Evolutionary conservation across 2,888 invertebrate species (phyloP).

Genomic region (Parnassius orleans): DNA sequence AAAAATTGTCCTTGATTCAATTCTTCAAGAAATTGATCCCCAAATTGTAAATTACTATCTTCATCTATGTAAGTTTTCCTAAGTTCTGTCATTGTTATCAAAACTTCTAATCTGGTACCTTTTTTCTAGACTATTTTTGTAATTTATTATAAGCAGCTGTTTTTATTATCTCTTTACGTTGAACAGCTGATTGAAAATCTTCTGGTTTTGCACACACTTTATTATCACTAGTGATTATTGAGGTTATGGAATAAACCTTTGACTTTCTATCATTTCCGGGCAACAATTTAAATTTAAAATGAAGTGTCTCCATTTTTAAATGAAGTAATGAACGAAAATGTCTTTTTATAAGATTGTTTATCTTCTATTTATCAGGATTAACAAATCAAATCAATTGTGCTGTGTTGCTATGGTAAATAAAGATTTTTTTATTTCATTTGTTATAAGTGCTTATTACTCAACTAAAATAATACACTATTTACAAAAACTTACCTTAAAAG

Average conservation of each 20-base stretch:
- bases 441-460: neutral
- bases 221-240: constrained; percentile 16
- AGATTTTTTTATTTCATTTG: neutral
- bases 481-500: no score
- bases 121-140: constrained; percentile 30
- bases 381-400: neutral
- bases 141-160: constrained; percentile 17
- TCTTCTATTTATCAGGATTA: neutral
- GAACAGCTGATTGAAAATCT: constrained; percentile 23
- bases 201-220: constrained; percentile 24
- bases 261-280: constrained; percentile 26
- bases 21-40: neutral
- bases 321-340: neutral
- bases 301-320: neutral
- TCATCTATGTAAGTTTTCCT: neutral
- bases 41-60: neutral
- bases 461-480: no score
- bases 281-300: neutral
- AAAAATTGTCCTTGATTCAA: neutral
- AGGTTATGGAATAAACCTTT: constrained; percentile 21
- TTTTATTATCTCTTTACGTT: neutral
- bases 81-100: neutral
- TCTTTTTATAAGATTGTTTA: neutral
- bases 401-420: neutral
- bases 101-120: constrained; percentile 9